Conservation (phyloP, 2,888 invertebrate genomes). For the Acrocera orbiculus region DNA sequence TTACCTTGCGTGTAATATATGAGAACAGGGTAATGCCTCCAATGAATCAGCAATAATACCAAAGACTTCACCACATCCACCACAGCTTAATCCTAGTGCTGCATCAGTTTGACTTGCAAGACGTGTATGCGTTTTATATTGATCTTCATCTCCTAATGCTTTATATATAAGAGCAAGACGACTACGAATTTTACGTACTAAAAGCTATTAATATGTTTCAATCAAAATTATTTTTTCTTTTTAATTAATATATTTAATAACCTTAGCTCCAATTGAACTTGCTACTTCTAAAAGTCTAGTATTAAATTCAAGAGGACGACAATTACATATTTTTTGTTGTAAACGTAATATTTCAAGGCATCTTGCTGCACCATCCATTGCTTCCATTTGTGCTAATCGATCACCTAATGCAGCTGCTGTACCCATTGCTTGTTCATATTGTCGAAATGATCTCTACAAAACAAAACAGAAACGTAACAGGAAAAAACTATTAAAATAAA, state of each 20-base stretch:
- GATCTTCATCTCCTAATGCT: conserved; percentile 63
- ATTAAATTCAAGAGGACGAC: conserved; percentile 71
- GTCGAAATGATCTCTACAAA: conserved; percentile 37
- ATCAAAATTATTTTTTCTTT: neutral
- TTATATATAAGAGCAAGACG: conserved; percentile 66
- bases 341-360: conserved; percentile 56
- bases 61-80: conserved; percentile 62
- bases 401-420: conserved; percentile 64
- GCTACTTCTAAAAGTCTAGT: conserved; percentile 67
- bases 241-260: too few species aligned
- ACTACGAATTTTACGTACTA: conserved; percentile 61
- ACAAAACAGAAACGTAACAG: neutral
- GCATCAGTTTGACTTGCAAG: conserved; percentile 44
- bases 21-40: conserved; percentile 71
- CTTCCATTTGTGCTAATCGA: conserved; percentile 73
- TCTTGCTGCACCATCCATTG: conserved; percentile 73
- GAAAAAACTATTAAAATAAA: neutral
- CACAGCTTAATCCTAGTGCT: conserved; percentile 59
- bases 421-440: conserved; percentile 77
- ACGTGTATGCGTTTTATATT: conserved; percentile 54
- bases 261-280: conserved; percentile 73
- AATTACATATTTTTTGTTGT: conserved; percentile 70
- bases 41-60: conserved; percentile 53
- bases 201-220: conserved; percentile 41
- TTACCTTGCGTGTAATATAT: conserved; percentile 70